Evolutionary conservation across 2,797 vertebrate species (phyloP).

Genomic region (Clarias fuscus): DNA sequence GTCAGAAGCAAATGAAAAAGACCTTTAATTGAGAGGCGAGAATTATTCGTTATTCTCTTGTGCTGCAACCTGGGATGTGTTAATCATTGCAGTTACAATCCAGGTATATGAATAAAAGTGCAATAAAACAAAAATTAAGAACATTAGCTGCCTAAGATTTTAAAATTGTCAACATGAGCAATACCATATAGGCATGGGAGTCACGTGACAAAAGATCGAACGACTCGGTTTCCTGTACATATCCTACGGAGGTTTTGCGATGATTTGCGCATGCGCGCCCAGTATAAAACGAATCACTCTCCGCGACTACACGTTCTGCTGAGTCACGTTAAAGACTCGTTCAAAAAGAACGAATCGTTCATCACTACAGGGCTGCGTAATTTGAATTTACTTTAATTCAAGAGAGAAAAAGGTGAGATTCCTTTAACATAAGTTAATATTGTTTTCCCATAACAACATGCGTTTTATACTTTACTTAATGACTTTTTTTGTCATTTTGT

Average conservation of each 20-base stretch:
- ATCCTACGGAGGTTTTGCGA: too few species aligned
- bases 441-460: not conserved
- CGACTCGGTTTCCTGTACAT: too few species aligned
- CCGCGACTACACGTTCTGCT: too few species aligned
- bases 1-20: not conserved
- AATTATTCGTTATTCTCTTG: slow-evolving; percentile 2
- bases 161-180: not conserved
- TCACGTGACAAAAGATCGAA: too few species aligned
- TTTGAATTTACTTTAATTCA: too few species aligned
- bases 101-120: not conserved
- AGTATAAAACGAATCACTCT: too few species aligned
- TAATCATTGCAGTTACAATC: not conserved
- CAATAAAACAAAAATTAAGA: slow-evolving; percentile 5
- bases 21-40: not conserved
- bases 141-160: not conserved
- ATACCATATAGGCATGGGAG: not conserved
- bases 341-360: too few species aligned
- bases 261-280: too few species aligned
- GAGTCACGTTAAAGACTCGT: too few species aligned
- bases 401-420: not conserved
- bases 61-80: not conserved
- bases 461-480: not conserved
- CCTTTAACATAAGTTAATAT: not conserved
- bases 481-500: not conserved
- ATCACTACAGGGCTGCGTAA: too few species aligned